Conservation (phyloP, 2,797 vertebrate genomes). For the Bucorvus abyssinicus region DNA sequence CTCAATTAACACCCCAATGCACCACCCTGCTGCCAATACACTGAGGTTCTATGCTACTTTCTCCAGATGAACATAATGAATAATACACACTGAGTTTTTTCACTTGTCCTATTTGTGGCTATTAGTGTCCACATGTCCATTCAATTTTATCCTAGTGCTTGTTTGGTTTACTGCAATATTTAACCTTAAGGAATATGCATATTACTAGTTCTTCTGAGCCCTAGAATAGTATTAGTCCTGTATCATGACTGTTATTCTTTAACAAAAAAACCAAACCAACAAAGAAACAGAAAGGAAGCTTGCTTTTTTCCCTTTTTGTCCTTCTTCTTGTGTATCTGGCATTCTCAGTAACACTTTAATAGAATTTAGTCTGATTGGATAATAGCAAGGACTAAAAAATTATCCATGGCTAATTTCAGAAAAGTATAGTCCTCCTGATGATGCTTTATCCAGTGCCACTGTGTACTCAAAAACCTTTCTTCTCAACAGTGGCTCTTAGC, state of each 20-base stretch:
- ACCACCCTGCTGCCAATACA: rapidly evolving
- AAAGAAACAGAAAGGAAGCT: background rate
- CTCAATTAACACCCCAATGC: background rate
- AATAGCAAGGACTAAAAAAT: background rate
- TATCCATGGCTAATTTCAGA: background rate
- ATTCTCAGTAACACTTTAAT: background rate
- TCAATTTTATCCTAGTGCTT: background rate
- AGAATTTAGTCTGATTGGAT: background rate
- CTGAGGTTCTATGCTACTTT: background rate
- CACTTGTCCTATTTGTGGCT: background rate
- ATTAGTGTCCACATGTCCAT: background rate
- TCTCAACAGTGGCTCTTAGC: background rate
- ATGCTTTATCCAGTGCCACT: background rate
- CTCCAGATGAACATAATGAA: background rate
- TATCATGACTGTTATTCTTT: background rate
- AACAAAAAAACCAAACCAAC: background rate
- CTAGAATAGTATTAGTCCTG: background rate
- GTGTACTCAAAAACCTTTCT: background rate
- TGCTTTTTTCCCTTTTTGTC: background rate
- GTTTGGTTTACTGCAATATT: background rate
- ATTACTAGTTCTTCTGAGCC: background rate
- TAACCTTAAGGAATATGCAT: background rate
- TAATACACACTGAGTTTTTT: background rate
- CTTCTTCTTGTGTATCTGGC: background rate
- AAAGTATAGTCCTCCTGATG: background rate